Base-by-base conservation (phyloP, 2,113 vertebrate species). In the Paedocypris sp. region DNA sequence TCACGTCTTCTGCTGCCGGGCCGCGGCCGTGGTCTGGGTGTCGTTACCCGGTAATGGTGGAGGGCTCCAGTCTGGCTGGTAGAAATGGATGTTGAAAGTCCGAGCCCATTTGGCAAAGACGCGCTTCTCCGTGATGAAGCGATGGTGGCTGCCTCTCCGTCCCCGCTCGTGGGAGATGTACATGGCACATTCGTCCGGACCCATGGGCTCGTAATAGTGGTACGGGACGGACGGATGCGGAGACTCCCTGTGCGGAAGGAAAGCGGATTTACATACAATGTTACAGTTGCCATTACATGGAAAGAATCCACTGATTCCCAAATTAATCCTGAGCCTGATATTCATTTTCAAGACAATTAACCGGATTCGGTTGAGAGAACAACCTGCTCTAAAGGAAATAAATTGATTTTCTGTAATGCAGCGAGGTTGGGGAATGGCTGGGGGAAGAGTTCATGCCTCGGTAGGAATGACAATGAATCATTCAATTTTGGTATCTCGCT, bases 71-170 rank as follows among this genome's bases (percentile, higher is more conserved):
- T 91, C 86, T 0, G 95, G 95, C 76, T 97, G 94, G 79, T 93
- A 93, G 80, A 99, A 99, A 76, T 79, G 89, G 75, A 99, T 97
- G 64, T 92, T 77, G 83, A 92, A 94, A 39, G 87, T 93, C 84
- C 85, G 85, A 1, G 95, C 94, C 95, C 95, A 99, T 68, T 83
- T 90, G 74, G 93, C 89, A 35, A 99, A 99, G 50, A 97, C 94
- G 1, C 89, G 82, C 45, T 98, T 98, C 87, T 99, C 95, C 0
- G 94, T 98, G 83, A 99, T 94, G 71, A 99, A 99, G 47, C 94
- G 94, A 61, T 98, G 95, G 32, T 98, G 93, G 68, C 95, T 97
- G 60, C 95, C 95, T 43, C 93, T 88, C 6, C 89, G 89, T 10
- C 91, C 93, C 3, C 92, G 88, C 82, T 98, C 95, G 0, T 98